Percentiles rank a stretch among this genome's conserved stretches.
Evolutionary conservation across 2,113 vertebrate species (phyloP).

Genomic region (Fulmarus glacialis): DNA sequence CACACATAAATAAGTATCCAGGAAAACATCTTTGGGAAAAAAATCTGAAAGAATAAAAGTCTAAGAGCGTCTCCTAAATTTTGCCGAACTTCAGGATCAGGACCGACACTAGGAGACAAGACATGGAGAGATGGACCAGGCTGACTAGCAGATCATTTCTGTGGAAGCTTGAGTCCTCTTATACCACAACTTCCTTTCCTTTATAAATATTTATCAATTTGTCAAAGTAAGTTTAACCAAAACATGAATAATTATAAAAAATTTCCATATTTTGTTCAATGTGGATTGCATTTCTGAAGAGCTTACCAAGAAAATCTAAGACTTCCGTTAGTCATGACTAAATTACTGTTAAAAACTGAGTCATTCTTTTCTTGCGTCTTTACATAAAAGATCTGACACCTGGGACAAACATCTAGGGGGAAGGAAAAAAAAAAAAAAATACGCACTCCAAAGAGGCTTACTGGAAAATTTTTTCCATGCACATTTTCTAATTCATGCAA

Average conservation of each 20-base stretch:
- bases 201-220: background rate
- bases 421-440: background rate
- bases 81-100: background rate
- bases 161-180: background rate
- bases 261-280: background rate
- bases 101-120: background rate
- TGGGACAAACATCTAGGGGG: background rate
- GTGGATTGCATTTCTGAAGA: background rate
- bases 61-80: background rate
- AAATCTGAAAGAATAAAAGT: background rate
- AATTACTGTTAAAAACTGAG: background rate
- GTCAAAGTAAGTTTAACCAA: background rate
- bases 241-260: background rate
- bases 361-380: background rate
- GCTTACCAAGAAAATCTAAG: background rate
- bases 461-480: background rate
- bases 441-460: background rate
- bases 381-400: background rate
- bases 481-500: background rate
- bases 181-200: background rate
- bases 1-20: background rate
- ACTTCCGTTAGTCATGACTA: background rate
- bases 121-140: background rate
- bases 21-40: background rate
- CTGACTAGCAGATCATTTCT: accelerated